A percentile compares a stretch with the other conserved stretches of the same genome.
Conservation (phyloP, 2,113 vertebrate species). For the Sorex araneus region DNA sequence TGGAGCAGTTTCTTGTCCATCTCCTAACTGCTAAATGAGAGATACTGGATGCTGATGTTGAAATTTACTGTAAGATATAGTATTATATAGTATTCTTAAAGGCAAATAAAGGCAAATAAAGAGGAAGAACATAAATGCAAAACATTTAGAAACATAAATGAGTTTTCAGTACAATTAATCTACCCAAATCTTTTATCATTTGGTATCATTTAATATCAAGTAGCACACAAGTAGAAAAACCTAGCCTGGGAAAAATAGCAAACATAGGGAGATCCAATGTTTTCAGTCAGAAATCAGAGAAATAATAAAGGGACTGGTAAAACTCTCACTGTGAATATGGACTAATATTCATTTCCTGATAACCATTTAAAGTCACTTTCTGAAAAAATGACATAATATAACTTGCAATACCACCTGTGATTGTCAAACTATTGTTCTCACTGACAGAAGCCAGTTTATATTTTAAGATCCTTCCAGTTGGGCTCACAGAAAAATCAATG, state of each 20-base stretch:
- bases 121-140: neutral
- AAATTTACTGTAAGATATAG: slow-evolving; percentile 4
- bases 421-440: neutral
- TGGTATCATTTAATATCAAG: neutral
- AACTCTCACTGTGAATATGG: neutral
- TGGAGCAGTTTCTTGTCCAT: neutral
- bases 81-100: too few relatives aligned
- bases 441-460: neutral
- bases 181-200: neutral
- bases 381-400: slow-evolving; percentile 38
- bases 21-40: neutral
- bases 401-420: neutral
- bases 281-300: neutral
- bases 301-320: slow-evolving; percentile 5
- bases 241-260: neutral
- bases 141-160: neutral
- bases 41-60: neutral
- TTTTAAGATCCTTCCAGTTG: neutral
- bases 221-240: neutral
- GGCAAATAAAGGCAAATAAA: slow-evolving; percentile 11
- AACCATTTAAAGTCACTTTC: slow-evolving; percentile 12
- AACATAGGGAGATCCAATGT: neutral
- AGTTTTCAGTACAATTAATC: slow-evolving; percentile 54
- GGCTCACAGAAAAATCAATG: neutral
- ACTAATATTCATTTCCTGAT: slow-evolving; percentile 19